Percentiles rank a stretch among this genome's conserved stretches.
phyloP scores from a whole-genome alignment of 2,113 vertebrate genomes.

The Thunnus maccoyii region DNA sequence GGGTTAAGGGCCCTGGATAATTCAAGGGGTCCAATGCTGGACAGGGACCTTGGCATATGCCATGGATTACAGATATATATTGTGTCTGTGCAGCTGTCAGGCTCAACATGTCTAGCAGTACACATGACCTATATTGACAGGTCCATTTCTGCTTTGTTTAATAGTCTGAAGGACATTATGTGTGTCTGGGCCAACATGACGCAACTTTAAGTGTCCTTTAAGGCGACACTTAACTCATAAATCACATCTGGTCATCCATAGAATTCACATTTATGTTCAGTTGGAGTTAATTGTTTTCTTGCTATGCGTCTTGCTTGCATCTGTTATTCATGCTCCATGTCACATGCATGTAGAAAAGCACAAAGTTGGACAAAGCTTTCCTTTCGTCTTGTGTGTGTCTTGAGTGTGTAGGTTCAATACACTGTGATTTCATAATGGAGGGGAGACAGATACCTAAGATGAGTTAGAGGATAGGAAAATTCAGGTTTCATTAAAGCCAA shows the following conservation, averaged over 20 bases:
- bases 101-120: slow-evolving; percentile 6
- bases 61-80: slow-evolving; percentile 5
- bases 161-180: background rate
- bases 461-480: background rate
- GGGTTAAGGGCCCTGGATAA: background rate
- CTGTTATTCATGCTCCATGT: background rate
- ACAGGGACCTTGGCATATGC: background rate
- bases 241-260: background rate
- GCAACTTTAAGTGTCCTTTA: background rate
- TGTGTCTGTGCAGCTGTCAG: background rate
- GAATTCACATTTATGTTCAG: background rate
- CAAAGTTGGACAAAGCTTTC: background rate
- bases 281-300: background rate
- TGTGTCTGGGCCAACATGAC: background rate
- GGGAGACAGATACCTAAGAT: background rate
- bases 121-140: background rate
- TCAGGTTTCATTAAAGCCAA: background rate
- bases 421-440: background rate
- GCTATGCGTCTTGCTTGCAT: background rate
- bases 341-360: background rate
- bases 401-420: background rate
- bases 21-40: background rate
- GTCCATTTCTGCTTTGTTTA: background rate
- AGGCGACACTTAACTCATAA: background rate
- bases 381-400: background rate